Percentiles rank a stretch among this genome's conserved stretches.
Conservation (phyloP, 2,888 invertebrate genomes). For the Troilus luridus region DNA sequence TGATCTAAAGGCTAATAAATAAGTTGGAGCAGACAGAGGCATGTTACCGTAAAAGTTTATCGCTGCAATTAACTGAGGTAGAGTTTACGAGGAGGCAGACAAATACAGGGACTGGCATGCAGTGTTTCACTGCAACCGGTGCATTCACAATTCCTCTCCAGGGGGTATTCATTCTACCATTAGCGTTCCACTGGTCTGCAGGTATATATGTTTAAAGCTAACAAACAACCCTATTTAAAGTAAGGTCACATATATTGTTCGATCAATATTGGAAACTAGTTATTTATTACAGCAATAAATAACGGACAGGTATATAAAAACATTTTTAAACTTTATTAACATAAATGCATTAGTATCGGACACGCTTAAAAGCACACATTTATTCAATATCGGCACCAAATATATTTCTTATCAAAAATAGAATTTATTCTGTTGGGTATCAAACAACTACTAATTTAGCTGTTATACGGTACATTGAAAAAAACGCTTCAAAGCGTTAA, state of each 20-base stretch:
- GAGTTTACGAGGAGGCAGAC: neutral
- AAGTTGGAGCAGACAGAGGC: neutral
- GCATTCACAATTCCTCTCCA: neutral
- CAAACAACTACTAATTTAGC: no score
- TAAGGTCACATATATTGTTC: neutral
- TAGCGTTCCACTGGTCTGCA: neutral
- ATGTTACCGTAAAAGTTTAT: constrained; percentile 15
- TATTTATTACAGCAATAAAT: neutral
- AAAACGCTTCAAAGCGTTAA: no score
- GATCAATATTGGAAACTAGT: neutral
- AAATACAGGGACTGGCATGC: neutral
- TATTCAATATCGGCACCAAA: no score
- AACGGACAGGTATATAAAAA: neutral
- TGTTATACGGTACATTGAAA: no score
- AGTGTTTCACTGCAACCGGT: neutral
- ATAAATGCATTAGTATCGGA: no score
- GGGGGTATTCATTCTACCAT: neutral
- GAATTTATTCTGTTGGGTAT: no score
- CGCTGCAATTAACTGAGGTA: neutral
- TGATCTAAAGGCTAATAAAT: neutral
- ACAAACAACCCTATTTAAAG: neutral
- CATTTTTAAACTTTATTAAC: no score
- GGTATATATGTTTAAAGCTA: neutral
- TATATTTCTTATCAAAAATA: no score
- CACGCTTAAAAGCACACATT: no score